phyloP scores from a whole-genome alignment of 1,140 invertebrate genomes.

The Wasmannia auropunctata region DNA sequence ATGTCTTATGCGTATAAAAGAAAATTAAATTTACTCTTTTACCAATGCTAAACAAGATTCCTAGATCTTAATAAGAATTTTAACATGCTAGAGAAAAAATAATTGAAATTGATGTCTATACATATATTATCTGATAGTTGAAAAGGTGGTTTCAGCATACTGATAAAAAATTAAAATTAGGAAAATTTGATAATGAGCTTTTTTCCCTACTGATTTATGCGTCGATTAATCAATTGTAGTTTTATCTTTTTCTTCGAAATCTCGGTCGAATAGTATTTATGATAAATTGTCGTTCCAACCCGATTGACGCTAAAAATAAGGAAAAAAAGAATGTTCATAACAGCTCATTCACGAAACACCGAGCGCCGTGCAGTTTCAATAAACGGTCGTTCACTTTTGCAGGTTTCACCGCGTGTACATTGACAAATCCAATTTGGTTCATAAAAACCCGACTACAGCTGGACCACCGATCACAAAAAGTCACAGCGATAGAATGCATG shows the following conservation, averaged over 20 bases:
- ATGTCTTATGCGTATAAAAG: background rate
- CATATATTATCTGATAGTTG: background rate
- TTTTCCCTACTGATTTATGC: background rate
- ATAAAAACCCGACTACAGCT: slow-evolving; percentile 99
- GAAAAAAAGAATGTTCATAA: too few species aligned
- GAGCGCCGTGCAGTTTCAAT: slow-evolving; percentile 41
- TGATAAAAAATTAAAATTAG: background rate
- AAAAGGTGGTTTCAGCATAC: background rate
- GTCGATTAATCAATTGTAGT: background rate
- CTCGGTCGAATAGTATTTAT: background rate
- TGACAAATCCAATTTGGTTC: slow-evolving; percentile 99
- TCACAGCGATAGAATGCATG: slow-evolving; percentile 92
- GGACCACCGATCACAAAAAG: slow-evolving; percentile 92
- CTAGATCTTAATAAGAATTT: background rate
- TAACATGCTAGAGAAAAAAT: too few species aligned
- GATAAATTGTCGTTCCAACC: background rate
- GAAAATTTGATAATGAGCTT: background rate
- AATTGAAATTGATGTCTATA: background rate
- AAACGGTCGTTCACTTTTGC: slow-evolving; percentile 82
- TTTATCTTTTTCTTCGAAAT: background rate
- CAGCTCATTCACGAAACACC: background rate
- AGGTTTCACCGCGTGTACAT: slow-evolving; percentile 97
- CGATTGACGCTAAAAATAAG: background rate
- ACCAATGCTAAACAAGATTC: background rate
- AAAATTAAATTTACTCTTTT: background rate